Conservation (phyloP, 2,113 vertebrate genomes). For the Thermophis baileyi region DNA sequence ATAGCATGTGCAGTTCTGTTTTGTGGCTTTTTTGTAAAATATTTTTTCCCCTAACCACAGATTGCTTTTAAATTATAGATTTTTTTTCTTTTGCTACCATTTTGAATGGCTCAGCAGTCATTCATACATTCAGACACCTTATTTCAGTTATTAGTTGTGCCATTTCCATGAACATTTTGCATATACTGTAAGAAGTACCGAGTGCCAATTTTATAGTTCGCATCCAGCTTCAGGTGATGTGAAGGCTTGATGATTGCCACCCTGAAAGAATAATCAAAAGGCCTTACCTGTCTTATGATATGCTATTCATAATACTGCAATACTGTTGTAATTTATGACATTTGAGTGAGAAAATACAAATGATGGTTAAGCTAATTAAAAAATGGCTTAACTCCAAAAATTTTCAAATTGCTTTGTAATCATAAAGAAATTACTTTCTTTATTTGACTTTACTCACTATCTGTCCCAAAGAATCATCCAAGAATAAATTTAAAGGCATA, state of each 20-base stretch:
- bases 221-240: neutral
- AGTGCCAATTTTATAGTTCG: neutral
- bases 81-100: neutral
- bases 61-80: neutral
- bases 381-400: neutral
- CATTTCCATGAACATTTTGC: no score
- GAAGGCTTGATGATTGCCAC: neutral
- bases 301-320: neutral
- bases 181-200: neutral
- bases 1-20: slow-evolving; percentile 8
- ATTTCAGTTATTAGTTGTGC: neutral
- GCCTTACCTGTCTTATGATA: neutral
- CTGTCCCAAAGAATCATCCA: neutral
- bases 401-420: neutral
- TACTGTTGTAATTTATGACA: neutral
- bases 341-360: neutral
- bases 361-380: neutral
- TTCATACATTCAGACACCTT: neutral
- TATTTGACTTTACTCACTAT: neutral
- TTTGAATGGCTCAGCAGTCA: neutral
- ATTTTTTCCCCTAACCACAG: neutral
- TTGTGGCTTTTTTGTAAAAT: neutral
- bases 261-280: neutral
- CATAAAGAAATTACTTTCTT: neutral
- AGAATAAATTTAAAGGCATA: neutral